Conservation (phyloP, 2,888 invertebrate species). For the Cremastobaeus sp. region DNA sequence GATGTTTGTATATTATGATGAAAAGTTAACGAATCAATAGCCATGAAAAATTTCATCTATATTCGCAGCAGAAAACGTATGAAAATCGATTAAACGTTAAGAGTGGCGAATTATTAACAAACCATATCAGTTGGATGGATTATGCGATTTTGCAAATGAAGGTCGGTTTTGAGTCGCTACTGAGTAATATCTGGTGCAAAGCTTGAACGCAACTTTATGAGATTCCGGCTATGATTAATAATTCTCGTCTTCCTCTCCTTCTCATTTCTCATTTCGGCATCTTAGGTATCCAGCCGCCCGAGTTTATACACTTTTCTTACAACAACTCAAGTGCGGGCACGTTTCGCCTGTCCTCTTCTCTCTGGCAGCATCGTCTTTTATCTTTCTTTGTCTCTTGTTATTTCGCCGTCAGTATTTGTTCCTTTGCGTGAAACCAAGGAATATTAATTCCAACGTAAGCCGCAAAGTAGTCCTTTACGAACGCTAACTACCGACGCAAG, state of each 20-base stretch:
- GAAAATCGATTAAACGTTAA: background rate
- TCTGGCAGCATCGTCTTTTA: background rate
- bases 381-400: slow-evolving; percentile 28
- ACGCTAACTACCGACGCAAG: slow-evolving; percentile 44
- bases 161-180: slow-evolving; percentile 18
- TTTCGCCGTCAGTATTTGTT: slow-evolving; percentile 46
- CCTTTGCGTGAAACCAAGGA: slow-evolving; percentile 53
- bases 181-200: slow-evolving; percentile 49
- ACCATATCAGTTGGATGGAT: slow-evolving; percentile 22
- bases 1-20: no score
- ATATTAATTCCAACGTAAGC: slow-evolving; percentile 61
- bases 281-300: slow-evolving; percentile 47
- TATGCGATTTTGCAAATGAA: slow-evolving; percentile 43
- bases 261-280: slow-evolving; percentile 57
- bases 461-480: slow-evolving; percentile 59
- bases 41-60: background rate
- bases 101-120: slow-evolving; percentile 26
- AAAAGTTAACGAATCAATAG: background rate
- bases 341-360: background rate
- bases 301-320: slow-evolving; percentile 51
- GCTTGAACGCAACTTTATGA: slow-evolving; percentile 72
- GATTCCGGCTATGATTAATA: slow-evolving; percentile 76
- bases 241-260: slow-evolving; percentile 65
- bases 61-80: background rate
- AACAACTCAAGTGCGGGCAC: slow-evolving; percentile 23